Conservation (phyloP, 2,113 vertebrate species). For the Oophaga pumilio region DNA sequence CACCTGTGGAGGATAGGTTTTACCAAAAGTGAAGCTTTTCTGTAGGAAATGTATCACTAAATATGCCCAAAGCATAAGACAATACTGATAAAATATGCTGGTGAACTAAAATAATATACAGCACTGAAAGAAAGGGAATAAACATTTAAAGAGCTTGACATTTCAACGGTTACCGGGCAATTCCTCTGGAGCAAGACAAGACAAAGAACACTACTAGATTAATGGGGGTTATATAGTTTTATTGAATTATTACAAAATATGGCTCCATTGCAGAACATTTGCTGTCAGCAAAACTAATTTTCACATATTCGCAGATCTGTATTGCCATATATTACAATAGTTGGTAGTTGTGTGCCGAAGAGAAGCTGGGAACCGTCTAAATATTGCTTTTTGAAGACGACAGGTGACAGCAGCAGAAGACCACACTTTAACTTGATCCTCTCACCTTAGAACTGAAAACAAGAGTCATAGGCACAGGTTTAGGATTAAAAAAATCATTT, state of each 20-base stretch:
- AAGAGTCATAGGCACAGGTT: no score
- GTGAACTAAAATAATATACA: neutral
- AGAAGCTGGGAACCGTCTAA: neutral
- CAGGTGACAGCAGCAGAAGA: neutral
- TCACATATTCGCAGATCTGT: neutral
- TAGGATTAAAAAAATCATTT: no score
- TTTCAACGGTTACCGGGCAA: neutral
- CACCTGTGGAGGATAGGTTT: neutral
- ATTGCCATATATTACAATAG: neutral
- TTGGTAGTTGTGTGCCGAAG: neutral
- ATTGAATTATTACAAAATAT: neutral
- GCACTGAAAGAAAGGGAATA: neutral
- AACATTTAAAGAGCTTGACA: constrained; percentile 5
- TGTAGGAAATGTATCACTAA: neutral
- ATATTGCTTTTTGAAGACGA: neutral
- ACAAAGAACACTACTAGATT: neutral
- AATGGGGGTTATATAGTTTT: neutral
- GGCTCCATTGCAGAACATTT: neutral
- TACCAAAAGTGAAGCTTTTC: neutral
- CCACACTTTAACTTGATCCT: neutral
- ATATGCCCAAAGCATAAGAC: neutral
- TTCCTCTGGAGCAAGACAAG: neutral
- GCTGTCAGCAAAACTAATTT: neutral
- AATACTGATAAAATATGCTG: neutral
- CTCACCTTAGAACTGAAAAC: no score